These are phyloP conservation scores for Microctonus hyperodae DNA, from an alignment of 2,888 invertebrate genomes.

Conservation along the genomic window DNA sequence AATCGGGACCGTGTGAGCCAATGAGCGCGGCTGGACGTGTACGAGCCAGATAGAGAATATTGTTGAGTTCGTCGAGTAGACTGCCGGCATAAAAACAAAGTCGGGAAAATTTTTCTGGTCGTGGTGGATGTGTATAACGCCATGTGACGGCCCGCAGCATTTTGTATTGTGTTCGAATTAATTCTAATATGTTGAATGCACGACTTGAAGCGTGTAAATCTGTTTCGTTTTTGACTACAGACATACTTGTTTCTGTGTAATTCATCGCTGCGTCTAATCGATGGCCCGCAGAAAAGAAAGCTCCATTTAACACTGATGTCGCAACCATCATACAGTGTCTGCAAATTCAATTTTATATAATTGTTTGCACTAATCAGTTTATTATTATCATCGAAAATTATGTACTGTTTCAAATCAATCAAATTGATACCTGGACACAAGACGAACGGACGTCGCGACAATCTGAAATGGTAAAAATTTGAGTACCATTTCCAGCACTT, in stretches of 20 bases:
- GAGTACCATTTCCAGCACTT: constrained; percentile 56
- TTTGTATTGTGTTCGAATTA: constrained; percentile 52
- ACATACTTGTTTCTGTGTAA: constrained; percentile 36
- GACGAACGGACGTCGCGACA: constrained; percentile 51
- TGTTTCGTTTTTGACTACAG: constrained; percentile 29
- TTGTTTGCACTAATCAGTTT: not conserved
- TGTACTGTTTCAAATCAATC: not conserved
- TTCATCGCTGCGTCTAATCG: constrained; percentile 45
- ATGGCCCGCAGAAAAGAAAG: constrained; percentile 49
- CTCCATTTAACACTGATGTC: constrained; percentile 53
- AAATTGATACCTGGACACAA: constrained; percentile 53
- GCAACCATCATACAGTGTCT: constrained; percentile 50
- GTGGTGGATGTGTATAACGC: constrained; percentile 58
- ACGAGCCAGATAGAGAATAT: constrained; percentile 42
- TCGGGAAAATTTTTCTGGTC: constrained; percentile 43
- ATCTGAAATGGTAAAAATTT: constrained; percentile 51
- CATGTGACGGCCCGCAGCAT: constrained; percentile 58
- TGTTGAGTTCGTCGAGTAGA: constrained; percentile 53
- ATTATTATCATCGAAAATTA: not conserved
- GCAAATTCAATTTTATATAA: not conserved
- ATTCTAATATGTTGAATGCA: constrained; percentile 48
- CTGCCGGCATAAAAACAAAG: constrained; percentile 57
- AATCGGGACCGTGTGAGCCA: constrained; percentile 32
- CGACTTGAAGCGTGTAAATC: constrained; percentile 43
- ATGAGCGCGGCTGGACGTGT: constrained; percentile 37